Percentiles rank a stretch among this genome's conserved stretches.
phyloP scores from a whole-genome alignment of 2,888 invertebrate genomes.

The Zygaena filipendulae region DNA sequence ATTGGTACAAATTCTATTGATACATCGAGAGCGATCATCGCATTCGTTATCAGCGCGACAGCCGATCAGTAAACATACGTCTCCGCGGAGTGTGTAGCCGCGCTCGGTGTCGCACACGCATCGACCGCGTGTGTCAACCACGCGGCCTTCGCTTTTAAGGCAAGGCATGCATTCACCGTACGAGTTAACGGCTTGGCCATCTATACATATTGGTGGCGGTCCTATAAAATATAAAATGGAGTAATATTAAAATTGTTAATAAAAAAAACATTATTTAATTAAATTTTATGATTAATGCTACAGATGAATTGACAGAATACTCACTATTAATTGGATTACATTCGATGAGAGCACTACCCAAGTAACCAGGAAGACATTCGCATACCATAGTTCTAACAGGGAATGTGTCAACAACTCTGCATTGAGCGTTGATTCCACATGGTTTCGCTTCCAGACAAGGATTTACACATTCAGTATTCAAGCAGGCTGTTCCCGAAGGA shows the following conservation, averaged over 20 bases:
- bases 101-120: constrained; percentile 85
- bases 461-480: constrained; percentile 83
- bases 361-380: constrained; percentile 85
- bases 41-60: constrained; percentile 81
- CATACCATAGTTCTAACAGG: constrained; percentile 91
- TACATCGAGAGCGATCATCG: constrained; percentile 80
- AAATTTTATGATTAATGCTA: not conserved
- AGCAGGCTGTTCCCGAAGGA: constrained; percentile 84
- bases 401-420: constrained; percentile 81
- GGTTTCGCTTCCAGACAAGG: constrained; percentile 84
- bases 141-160: constrained; percentile 75
- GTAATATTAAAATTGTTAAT: no score
- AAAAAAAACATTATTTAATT: no score
- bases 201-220: constrained; percentile 76
- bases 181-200: constrained; percentile 79
- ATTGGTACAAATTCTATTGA: constrained; percentile 80
- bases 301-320: constrained; percentile 24
- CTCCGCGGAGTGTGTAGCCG: constrained; percentile 81
- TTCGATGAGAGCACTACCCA: constrained; percentile 86
- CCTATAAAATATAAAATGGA: no score
- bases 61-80: constrained; percentile 80
- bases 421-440: constrained; percentile 83
- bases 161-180: constrained; percentile 84
- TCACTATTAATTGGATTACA: constrained; percentile 79
- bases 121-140: constrained; percentile 79